A percentile compares a stretch with the other conserved stretches of the same genome.
Evolutionary conservation across 2,797 vertebrate genomes (phyloP).

Genomic region (Sphenopsis melanotis): DNA sequence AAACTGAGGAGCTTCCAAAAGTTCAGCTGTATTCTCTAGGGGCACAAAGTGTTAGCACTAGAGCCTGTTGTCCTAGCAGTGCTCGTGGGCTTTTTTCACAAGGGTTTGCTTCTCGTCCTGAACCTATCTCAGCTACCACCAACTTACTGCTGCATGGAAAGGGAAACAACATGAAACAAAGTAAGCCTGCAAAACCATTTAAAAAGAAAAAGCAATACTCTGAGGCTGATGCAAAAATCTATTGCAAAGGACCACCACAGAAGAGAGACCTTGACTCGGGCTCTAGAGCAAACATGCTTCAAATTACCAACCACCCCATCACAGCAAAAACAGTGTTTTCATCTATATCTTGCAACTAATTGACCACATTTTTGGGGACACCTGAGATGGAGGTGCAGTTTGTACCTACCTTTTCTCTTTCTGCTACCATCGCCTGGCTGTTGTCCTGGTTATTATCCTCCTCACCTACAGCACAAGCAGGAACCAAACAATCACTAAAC

Average conservation of each 20-base stretch:
- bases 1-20: not conserved
- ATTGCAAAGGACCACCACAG: not conserved
- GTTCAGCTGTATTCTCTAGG: not conserved
- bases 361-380: not conserved
- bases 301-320: not conserved
- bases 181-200: not conserved
- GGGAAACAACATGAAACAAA: not conserved
- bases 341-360: not conserved
- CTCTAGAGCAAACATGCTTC: not conserved
- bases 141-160: not conserved
- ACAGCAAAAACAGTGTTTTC: not conserved
- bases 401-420: not conserved
- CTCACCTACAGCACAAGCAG: not conserved
- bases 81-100: rapidly evolving
- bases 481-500: not conserved
- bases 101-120: not conserved
- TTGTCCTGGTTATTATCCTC: not conserved
- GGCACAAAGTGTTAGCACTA: not conserved
- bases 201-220: not conserved
- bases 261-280: not conserved
- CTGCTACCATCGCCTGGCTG: not conserved
- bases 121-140: not conserved
- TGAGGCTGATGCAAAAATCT: not conserved
- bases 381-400: not conserved
- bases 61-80: not conserved